phyloP scores from a whole-genome alignment of 2,797 vertebrate genomes.

The Muraenolepis orangiensis region DNA sequence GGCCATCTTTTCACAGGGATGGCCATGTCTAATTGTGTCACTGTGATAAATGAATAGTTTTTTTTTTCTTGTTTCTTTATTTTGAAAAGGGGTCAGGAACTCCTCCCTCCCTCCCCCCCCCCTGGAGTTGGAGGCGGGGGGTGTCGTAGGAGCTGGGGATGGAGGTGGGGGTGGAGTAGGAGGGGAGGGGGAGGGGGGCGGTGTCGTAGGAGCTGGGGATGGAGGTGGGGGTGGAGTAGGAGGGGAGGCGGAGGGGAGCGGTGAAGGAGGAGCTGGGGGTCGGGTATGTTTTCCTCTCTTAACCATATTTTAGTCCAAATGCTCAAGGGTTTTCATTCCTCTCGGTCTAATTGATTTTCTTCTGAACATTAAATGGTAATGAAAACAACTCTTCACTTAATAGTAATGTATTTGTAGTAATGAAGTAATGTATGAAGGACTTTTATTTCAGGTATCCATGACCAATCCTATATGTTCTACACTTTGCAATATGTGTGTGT shows the following conservation, averaged over 20 bases:
- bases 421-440: background rate
- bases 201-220: background rate
- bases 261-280: too few species aligned
- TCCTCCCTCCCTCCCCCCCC: background rate
- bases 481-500: background rate
- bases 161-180: background rate
- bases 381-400: too few species aligned
- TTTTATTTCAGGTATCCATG: background rate
- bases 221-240: too few species aligned
- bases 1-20: conserved; percentile 15
- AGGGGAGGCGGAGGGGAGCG: too few species aligned
- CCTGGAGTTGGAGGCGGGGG: too few species aligned
- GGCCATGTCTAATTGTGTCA: conserved; percentile 74
- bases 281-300: too few species aligned
- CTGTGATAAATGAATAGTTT: conserved; percentile 69
- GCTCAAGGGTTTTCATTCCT: too few species aligned
- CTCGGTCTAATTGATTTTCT: background rate
- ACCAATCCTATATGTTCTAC: background rate
- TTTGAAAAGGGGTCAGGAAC: conserved; percentile 1
- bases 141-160: too few species aligned
- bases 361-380: background rate
- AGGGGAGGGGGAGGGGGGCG: background rate
- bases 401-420: background rate
- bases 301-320: too few species aligned
- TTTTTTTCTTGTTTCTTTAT: conserved; percentile 36